Percentiles rank a stretch among this genome's conserved stretches.
phyloP scores from a whole-genome alignment of 2,888 invertebrate species.

The Noctua comes region DNA sequence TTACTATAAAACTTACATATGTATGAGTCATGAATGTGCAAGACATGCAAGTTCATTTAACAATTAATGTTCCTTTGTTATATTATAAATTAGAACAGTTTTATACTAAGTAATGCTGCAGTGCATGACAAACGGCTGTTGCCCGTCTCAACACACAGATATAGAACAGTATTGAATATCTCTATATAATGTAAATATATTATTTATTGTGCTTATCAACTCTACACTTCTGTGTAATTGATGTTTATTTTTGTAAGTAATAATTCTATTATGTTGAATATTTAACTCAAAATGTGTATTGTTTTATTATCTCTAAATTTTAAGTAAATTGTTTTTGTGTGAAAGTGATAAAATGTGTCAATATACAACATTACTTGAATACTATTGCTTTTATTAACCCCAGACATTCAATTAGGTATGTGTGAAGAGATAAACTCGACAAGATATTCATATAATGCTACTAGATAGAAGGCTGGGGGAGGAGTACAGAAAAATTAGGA shows the following conservation, averaged over 20 bases:
- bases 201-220: conserved; percentile 67
- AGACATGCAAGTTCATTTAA: conserved; percentile 38
- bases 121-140: conserved; percentile 33
- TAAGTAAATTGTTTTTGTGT: conserved; percentile 88
- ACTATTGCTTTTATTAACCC: conserved; percentile 77
- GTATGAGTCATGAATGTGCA: conserved; percentile 51
- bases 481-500: conserved; percentile 62
- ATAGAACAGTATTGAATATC: conserved; percentile 52
- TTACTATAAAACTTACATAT: conserved; percentile 32
- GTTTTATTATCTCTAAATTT: conserved; percentile 85
- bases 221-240: conserved; percentile 73
- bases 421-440: background rate
- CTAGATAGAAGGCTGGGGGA: conserved; percentile 62
- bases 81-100: conserved; percentile 44
- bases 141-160: conserved; percentile 29
- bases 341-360: conserved; percentile 88
- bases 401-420: conserved; percentile 22
- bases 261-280: conserved; percentile 87
- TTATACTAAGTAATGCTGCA: conserved; percentile 39
- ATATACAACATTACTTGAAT: conserved; percentile 88
- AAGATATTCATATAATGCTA: conserved; percentile 12
- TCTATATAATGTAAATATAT: conserved; percentile 58
- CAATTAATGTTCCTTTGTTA: conserved; percentile 60
- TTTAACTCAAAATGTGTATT: conserved; percentile 84
- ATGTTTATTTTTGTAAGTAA: conserved; percentile 84